Conservation (phyloP, 2,797 vertebrate species). For the Muraenolepis orangiensis region DNA sequence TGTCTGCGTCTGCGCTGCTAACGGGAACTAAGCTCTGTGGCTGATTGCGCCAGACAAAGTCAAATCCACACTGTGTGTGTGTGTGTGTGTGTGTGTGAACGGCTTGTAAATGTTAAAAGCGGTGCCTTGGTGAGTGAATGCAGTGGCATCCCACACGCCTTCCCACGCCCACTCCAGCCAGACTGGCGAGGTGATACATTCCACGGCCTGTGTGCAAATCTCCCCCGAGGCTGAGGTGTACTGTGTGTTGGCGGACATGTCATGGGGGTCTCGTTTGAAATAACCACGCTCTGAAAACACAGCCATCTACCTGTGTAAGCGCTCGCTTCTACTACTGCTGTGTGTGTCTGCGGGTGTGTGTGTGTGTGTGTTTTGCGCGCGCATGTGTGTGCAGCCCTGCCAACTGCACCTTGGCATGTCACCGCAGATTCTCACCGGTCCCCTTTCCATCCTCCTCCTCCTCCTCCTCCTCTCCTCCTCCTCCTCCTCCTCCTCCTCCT, state of each 20-base stretch:
- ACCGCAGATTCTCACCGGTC: neutral
- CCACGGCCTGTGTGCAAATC: constrained; percentile 63
- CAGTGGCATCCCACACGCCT: constrained; percentile 70
- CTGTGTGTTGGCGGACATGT: constrained; percentile 73
- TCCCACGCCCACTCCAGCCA: constrained; percentile 78
- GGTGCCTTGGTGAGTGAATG: constrained; percentile 46
- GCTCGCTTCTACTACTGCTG: constrained; percentile 36
- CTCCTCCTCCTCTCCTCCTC: neutral
- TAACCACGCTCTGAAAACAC: constrained; percentile 68
- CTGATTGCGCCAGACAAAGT: constrained; percentile 49
- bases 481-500: too few species aligned
- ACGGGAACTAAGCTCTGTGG: constrained; percentile 48
- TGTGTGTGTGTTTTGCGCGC: neutral
- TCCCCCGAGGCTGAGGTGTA: constrained; percentile 66
- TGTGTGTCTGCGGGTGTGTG: neutral
- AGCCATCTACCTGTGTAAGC: constrained; percentile 43
- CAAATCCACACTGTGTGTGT: constrained; percentile 27
- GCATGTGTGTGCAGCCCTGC: constrained; percentile 1
- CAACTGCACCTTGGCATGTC: constrained; percentile 3
- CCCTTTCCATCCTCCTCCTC: constrained; percentile 3
- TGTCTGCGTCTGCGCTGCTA: constrained; percentile 44
- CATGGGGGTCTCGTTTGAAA: constrained; percentile 63
- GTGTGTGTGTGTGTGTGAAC: constrained; percentile 3
- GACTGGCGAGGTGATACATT: constrained; percentile 74
- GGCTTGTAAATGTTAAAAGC: constrained; percentile 31